Percentiles rank a stretch among this genome's conserved stretches.
Evolutionary conservation across 2,888 invertebrate genomes (phyloP).

Genomic region (Zaprionus lineosus): DNA sequence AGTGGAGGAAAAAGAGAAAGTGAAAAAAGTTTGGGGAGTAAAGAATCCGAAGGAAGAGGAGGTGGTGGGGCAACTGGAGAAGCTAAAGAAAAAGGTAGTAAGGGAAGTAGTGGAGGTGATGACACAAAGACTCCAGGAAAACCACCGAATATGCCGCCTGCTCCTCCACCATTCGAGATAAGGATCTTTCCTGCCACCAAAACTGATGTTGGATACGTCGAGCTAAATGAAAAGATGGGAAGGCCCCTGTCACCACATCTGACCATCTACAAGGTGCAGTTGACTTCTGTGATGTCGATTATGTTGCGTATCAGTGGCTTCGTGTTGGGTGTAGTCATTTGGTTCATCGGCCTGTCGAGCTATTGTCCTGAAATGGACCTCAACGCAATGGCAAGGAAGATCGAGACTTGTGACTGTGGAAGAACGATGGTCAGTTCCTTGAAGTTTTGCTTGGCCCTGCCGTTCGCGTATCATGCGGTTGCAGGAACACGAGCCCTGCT

Average conservation of each 20-base stretch:
- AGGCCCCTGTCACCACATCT: slow-evolving; percentile 52
- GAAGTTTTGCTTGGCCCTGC: slow-evolving; percentile 41
- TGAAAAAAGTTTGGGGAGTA: background rate
- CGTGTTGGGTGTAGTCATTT: slow-evolving; percentile 34
- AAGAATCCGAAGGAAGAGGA: no score
- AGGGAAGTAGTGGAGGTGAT: background rate
- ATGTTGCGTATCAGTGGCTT: slow-evolving; percentile 47
- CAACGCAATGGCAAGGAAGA: slow-evolving; percentile 27
- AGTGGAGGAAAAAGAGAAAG: no score
- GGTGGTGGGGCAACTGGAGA: no score
- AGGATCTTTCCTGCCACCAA: slow-evolving; percentile 21
- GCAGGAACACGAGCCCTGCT: slow-evolving; percentile 46
- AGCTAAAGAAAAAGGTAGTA: no score
- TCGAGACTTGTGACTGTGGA: slow-evolving; percentile 23
- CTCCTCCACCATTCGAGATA: no score
- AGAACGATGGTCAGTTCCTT: background rate
- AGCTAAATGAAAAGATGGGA: slow-evolving; percentile 40
- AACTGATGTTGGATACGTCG: slow-evolving; percentile 32
- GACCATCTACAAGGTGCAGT: slow-evolving; percentile 48
- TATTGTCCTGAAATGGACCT: slow-evolving; percentile 26
- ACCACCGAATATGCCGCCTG: background rate
- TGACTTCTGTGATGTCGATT: slow-evolving; percentile 59
- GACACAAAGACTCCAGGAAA: background rate
- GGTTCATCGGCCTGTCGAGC: slow-evolving; percentile 43
- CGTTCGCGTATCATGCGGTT: slow-evolving; percentile 57